These are phyloP conservation scores for Carollia perspicillata DNA, from an alignment of 2,113 vertebrate genomes.

Conservation along the genomic window DNA sequence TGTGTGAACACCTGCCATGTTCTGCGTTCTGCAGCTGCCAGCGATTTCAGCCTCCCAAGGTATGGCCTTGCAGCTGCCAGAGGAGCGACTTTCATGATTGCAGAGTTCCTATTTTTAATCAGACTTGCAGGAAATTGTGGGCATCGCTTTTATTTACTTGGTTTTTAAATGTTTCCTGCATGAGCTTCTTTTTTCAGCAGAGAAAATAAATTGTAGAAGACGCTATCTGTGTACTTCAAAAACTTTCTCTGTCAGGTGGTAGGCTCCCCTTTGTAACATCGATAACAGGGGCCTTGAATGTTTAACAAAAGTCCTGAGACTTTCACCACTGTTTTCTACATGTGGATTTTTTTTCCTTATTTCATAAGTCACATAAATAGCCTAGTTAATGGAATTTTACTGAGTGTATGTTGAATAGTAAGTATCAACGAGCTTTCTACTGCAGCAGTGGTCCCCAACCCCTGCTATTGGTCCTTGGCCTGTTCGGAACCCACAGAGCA, in stretches of 20 bases:
- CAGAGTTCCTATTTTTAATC: conserved; percentile 66
- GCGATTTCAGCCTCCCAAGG: conserved; percentile 44
- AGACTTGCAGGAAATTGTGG: conserved; percentile 57
- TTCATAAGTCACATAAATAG: conserved; percentile 32
- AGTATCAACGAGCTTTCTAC: background rate
- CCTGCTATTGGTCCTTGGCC: no score
- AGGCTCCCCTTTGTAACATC: background rate
- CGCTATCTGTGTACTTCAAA: conserved; percentile 34
- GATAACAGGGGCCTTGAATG: background rate
- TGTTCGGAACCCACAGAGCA: no score
- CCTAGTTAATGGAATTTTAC: conserved; percentile 14
- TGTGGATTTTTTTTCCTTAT: background rate
- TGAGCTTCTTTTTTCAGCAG: conserved; percentile 38
- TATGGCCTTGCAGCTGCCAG: conserved; percentile 53
- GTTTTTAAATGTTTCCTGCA: conserved; percentile 61
- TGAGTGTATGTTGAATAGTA: background rate
- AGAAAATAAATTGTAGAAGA: conserved; percentile 45
- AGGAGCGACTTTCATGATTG: background rate
- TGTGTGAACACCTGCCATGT: background rate
- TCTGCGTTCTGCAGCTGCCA: background rate
- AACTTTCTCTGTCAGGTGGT: background rate
- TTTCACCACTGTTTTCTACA: background rate
- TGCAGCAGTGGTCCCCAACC: background rate
- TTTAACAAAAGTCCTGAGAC: background rate
- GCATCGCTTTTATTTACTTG: conserved; percentile 68